Evolutionary conservation across 2,797 vertebrate genomes (phyloP), one percentile per base, ranked within the genome.

Genomic region (Myotis myotis): DNA sequence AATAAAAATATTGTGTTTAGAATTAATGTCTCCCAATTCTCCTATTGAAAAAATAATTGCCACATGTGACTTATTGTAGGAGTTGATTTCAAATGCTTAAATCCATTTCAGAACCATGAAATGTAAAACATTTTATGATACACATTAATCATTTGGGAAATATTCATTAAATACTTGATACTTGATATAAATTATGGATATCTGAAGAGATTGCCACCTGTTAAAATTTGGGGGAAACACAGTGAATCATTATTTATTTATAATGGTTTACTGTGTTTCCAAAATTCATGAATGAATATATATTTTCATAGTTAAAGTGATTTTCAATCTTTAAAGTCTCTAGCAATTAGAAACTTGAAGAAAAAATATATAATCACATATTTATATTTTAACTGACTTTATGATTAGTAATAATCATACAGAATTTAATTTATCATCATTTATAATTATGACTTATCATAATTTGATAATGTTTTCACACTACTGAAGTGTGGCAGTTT

Each of bases 101-200:
- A 71, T 75, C 25, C 22, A 81, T 76, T 87, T 89, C 28, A 55
- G 28, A 71, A 83, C 20, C 38, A 76, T 51, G 76, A 76, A 84
- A 89, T 71, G 6, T 20, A 90, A 93, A 93, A 78, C n/a, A 41
- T n/a, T 72, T 75, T 66, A 53, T 51, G 80, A 84, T 17, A 91
- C 49, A 36, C 71, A 60, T 87, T 85, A 93, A 82, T 93, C 38
- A 88, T 41, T 79, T 89, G 55, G 68, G 68, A 83, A 92, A 82
- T 66, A 70, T 5, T 71, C 47, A 82, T 74, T 71, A 62, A 79
- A 36, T 84, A 71, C 80, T 49, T 57, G 64, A 17, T 22, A 62
- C n/a, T 62, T 87, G 44, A 91, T n/a, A 64, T 62, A 93, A 81
- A 74, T 66, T 57, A 72, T 57, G 81, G 86, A 49, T 82, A 75